Conservation (phyloP, 2,888 invertebrate species). For the Athalia circularis region DNA sequence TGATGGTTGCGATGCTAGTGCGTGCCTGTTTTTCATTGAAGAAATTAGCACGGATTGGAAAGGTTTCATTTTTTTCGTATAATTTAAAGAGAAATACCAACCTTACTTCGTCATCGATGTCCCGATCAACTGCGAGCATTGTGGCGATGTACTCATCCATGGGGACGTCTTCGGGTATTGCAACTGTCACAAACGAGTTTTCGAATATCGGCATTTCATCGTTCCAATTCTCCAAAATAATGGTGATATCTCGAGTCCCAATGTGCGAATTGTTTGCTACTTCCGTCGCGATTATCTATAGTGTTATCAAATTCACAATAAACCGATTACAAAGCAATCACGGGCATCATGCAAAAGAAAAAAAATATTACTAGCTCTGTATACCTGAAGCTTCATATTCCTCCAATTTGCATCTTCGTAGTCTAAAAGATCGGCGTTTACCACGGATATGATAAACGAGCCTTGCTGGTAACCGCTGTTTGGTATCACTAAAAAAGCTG, state of each 20-base stretch:
- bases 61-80: constrained; percentile 49
- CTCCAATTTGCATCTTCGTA: constrained; percentile 77
- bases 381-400: constrained; percentile 73
- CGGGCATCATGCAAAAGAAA: no score
- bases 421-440: constrained; percentile 77
- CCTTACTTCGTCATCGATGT: constrained; percentile 79
- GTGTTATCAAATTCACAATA: background rate
- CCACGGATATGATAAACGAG: constrained; percentile 78
- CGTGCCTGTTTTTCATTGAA: constrained; percentile 74
- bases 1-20: constrained; percentile 75
- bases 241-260: constrained; percentile 73
- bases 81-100: constrained; percentile 68
- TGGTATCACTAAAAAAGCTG: constrained; percentile 80
- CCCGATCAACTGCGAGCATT: constrained; percentile 79
- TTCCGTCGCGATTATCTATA: constrained; percentile 70
- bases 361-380: background rate
- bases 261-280: constrained; percentile 61
- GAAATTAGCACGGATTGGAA: background rate
- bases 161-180: constrained; percentile 78
- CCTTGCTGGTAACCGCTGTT: constrained; percentile 78
- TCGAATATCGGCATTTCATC: constrained; percentile 83
- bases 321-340: no score
- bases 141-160: constrained; percentile 75
- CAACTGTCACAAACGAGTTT: constrained; percentile 67
- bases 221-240: constrained; percentile 81